phyloP scores from a whole-genome alignment of 2,888 invertebrate species.

The Saturnia japonica region DNA sequence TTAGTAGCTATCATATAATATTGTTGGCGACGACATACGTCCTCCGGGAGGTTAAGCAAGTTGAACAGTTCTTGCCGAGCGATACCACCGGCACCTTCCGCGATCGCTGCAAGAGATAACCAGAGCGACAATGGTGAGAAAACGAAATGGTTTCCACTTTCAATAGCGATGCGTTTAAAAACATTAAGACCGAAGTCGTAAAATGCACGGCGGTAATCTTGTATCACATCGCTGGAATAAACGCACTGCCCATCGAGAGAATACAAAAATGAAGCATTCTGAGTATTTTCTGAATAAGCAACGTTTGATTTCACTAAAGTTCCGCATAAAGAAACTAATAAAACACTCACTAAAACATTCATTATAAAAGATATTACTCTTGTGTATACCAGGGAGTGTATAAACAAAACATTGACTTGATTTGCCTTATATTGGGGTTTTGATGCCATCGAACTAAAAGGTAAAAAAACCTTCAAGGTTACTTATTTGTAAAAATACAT shows the following conservation, averaged over 20 bases:
- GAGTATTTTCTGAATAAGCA: not conserved
- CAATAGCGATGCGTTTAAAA: conserved; percentile 7
- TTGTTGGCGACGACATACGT: conserved; percentile 30
- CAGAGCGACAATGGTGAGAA: conserved; percentile 34
- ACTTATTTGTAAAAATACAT: not conserved
- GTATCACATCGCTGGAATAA: not conserved
- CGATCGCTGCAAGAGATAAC: conserved; percentile 33
- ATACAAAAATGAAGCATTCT: not conserved
- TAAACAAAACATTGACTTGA: not conserved
- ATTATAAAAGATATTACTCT: not conserved
- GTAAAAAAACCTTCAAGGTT: not conserved
- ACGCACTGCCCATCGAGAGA: not conserved
- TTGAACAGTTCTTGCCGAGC: conserved; percentile 30
- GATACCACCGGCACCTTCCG: conserved; percentile 33
- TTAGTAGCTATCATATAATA: conserved; percentile 32
- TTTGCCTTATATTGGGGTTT: not conserved
- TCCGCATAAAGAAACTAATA: not conserved
- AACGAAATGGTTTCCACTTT: conserved; percentile 27
- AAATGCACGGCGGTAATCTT: conserved; percentile 10
- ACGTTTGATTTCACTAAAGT: not conserved
- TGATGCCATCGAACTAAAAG: not conserved
- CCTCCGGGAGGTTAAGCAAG: conserved; percentile 31
- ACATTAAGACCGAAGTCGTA: conserved; percentile 2
- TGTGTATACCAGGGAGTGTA: not conserved
- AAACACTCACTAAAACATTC: not conserved